Base-by-base conservation (phyloP, 2,888 invertebrate genomes). In the Dicyrtomina minuta region DNA sequence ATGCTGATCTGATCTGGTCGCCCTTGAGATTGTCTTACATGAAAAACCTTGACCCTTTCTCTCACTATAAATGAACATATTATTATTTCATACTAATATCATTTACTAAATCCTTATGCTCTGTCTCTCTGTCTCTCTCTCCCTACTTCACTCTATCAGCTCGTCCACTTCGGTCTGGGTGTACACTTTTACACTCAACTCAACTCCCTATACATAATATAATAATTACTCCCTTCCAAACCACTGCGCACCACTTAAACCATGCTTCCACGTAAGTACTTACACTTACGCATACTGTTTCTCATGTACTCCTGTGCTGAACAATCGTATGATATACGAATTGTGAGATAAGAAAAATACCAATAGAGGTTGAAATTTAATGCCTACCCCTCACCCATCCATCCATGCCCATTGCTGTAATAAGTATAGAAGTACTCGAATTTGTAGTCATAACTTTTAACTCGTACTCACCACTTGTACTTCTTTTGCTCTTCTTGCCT, bases 41-140 rank as follows among this genome's bases (percentile, higher is more conserved):
- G 59, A 60, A 64, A 53, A 66, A 68, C 72, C 72, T 71, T 73
- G 72, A 70, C 72, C 70, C 70, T 71, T 70, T 61, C 61, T 46
- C 61, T 46, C 46, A 12, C 27, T 27, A 26, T 41, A 56, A 51
- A 49, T 49, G 22, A 20, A 49, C 49, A 49, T 49, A 49, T n/a
- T 49, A 49, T n/a, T 49, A 49, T 20, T 20, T 49, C 33, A 33
- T 33, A n/a, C 44, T 44, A 49, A n/a, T 22, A 49, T 49, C 49
- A 49, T 49, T 20, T 49, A 20, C 17, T 8, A 20, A 49, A 20
- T 44, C 44, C 44, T 44, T n/a, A 44, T 49, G 49, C 41, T 41
- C 43, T 33, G 12, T 59, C 17, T 59, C n/a, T n/a, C n/a, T n/a
- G n/a, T n/a, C n/a, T n/a, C n/a, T n/a, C n/a, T n/a, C 60, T 41